Base-by-base conservation (phyloP, 2,797 vertebrate species). In the Pipistrellus pipistrellus region DNA sequence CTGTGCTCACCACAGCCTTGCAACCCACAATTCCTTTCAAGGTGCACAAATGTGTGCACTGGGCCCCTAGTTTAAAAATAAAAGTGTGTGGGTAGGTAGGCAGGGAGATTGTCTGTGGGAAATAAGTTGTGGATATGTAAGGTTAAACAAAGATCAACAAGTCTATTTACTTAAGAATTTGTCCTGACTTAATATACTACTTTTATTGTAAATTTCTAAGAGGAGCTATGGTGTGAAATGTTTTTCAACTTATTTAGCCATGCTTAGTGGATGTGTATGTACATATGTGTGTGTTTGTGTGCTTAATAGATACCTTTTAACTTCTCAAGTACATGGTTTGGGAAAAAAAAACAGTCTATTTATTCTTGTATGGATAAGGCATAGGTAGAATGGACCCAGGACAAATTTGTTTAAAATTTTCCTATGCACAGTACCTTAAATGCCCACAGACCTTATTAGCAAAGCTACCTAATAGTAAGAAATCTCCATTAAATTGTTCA, bases 111-210 rank as follows among this genome's bases (percentile, higher is more conserved):
- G 27, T 66, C 27, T 77, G 0, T 93, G 53, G 23, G 48, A 84
- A 93, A 48, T 57, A 72, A 87, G 9, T 77, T 88, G 18, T 80
- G 27, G 13, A 41, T 84, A 85, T 91, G 8, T 17, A 55, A 41
- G 8, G 11, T 87, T 96, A 95, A 93, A 81, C 27, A 94, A 78
- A 83, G 57, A 91, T 44, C 51, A 64, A 15, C 41, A n/a, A n/a
- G 23, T 84, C 1, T 88, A 13, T 84, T 96, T 95, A 62, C n/a
- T 84, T 4, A 66, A 89, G 62, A 93, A 77, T 89, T 69, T 81
- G 23, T 77, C 35, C 10, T 51, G 51, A 51, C 11, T 35, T 91
- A 82, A 55, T 38, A 73, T 94, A 23, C 44, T 82, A 35, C 25
- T 72, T 82, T 86, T 21, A 21, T 81, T 80, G 2, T 77, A 85